A percentile compares a stretch with the other conserved stretches of the same genome.
phyloP scores from a whole-genome alignment of 2,888 invertebrate genomes.

The Terebella lapidaria region DNA sequence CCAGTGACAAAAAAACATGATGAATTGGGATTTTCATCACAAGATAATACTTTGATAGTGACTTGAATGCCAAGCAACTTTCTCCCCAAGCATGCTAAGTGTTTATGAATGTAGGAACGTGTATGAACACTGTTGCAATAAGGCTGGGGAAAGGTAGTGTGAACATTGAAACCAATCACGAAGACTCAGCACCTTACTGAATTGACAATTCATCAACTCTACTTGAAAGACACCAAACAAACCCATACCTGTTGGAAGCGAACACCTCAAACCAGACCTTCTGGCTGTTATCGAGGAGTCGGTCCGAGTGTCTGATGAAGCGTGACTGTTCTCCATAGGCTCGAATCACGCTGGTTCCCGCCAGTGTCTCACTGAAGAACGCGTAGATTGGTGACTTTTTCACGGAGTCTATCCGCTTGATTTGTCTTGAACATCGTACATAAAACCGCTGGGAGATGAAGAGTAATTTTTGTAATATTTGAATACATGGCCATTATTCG shows the following conservation, averaged over 20 bases:
- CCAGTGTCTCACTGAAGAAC: slow-evolving; percentile 88
- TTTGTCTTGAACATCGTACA: slow-evolving; percentile 83
- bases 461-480: too few species aligned
- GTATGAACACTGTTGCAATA: too few species aligned
- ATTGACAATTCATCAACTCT: too few species aligned
- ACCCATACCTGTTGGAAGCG: slow-evolving; percentile 67
- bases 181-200: too few species aligned
- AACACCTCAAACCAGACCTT: slow-evolving; percentile 85
- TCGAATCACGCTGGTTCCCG: slow-evolving; percentile 66
- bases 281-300: slow-evolving; percentile 86
- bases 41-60: too few species aligned
- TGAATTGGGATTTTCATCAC: too few species aligned
- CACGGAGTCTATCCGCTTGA: slow-evolving; percentile 86
- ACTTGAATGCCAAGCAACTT: too few species aligned
- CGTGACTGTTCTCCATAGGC: slow-evolving; percentile 75
- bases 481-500: not conserved
- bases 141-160: too few species aligned
- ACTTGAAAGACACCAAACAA: not conserved
- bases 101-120: too few species aligned
- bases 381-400: slow-evolving; percentile 92
- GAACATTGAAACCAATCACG: too few species aligned
- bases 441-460: slow-evolving; percentile 78
- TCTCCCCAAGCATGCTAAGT: too few species aligned
- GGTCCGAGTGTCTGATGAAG: slow-evolving; percentile 80
- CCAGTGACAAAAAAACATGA: not conserved